Conservation (phyloP, 37 sponge, comb jelly and placozoan genomes). For the Spongilla lacustris region DNA sequence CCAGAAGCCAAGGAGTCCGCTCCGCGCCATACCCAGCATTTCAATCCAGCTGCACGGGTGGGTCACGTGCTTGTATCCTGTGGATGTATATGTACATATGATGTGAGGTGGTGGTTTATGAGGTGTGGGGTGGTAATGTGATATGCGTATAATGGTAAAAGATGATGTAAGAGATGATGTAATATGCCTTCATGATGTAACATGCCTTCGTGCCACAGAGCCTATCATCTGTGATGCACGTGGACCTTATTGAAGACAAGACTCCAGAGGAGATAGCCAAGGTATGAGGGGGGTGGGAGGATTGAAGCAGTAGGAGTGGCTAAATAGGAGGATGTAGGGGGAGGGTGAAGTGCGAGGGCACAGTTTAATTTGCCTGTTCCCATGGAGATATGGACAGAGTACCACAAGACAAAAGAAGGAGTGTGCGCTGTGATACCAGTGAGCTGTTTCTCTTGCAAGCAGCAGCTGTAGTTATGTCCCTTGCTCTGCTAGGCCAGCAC, state of each 20-base stretch:
- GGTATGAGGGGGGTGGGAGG: constrained; percentile 8
- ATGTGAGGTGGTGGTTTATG: background rate
- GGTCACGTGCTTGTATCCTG: background rate
- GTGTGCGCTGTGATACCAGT: constrained; percentile 74
- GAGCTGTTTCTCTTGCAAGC: background rate
- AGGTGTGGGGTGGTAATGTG: background rate
- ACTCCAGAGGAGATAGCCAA: constrained; percentile 49
- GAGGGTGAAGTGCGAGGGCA: background rate
- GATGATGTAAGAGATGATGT: background rate
- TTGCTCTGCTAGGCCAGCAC: constrained; percentile 16
- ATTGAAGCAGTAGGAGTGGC: too few species aligned
- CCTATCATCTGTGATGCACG: constrained; percentile 48
- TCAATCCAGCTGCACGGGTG: background rate
- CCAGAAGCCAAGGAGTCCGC: background rate
- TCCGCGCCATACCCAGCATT: background rate
- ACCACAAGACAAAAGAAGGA: constrained; percentile 65
- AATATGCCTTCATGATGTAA: background rate
- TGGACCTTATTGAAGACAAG: constrained; percentile 48
- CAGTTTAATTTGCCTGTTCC: background rate
- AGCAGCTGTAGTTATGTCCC: background rate
- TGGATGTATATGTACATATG: too few species aligned
- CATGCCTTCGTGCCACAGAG: background rate
- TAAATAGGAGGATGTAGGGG: background rate
- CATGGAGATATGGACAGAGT: constrained; percentile 73
- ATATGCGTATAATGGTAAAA: background rate